Evolutionary conservation across 1,140 invertebrate genomes (phyloP), one percentile per base, ranked within the genome.

Genomic region (Muscidifurax raptorellus): DNA sequence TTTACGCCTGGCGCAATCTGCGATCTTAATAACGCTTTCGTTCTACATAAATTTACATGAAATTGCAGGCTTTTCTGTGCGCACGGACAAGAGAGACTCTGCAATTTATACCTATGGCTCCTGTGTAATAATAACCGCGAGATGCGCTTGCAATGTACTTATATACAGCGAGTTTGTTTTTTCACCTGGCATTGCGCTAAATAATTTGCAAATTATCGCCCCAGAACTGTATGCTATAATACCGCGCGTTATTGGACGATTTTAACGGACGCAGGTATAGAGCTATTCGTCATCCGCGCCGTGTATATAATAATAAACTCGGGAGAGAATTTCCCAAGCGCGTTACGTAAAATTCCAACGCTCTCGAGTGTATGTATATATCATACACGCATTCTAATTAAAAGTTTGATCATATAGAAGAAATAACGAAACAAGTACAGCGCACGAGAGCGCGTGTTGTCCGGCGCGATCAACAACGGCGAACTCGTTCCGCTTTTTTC

Each of bases 31-130:
- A 89, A 91, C 87, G 88, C 87, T 85, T 87, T 88, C 87, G 89
- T 87, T 92, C 90, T 89, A 90, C 90, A 90, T 92, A 90, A 92
- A 92, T 91, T 92, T 91, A 89, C 90, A 91, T 91, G 85, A 92
- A 92, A 92, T 92, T 92, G 91, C 86, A 89, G 89, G 89, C 87
- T 91, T 89, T 90, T 89, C 86, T 32, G 52, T 6, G 52, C 22
- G 52, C 6, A 4, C 52, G 15, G 6, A 2, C 44, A 4, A 47
- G 44, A n/a, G 22, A 78, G 64, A 89, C 89, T 87, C 88, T 89
- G 87, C 88, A 89, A 91, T 91, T 90, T 91, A n/a, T n/a, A 77
- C 85, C 84, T 44, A 28, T 6, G 18, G 86, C 88, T 89, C 88
- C 87, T 86, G 86, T 84, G 87, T 88, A 89, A 88, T 90, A 88